These are phyloP conservation scores for Psittacula cyanocephala DNA, from an alignment of 2,113 vertebrate species.

Conservation along the genomic window DNA sequence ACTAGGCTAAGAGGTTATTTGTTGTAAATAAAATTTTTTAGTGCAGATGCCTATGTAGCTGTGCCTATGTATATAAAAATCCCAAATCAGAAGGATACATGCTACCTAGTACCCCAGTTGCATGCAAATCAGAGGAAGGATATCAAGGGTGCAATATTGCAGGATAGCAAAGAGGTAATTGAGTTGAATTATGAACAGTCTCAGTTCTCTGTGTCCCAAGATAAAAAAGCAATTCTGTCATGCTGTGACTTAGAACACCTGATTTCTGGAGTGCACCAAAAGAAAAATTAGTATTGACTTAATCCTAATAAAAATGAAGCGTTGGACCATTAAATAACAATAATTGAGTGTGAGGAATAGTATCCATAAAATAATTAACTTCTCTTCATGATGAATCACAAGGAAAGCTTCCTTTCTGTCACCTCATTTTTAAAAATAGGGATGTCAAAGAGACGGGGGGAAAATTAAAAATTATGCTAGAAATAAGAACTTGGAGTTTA, in stretches of 20 bases:
- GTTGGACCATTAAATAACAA: background rate
- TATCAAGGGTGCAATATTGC: background rate
- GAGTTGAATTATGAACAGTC: background rate
- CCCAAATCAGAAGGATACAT: background rate
- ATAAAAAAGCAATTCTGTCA: background rate
- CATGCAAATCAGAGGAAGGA: background rate
- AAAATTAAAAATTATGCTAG: background rate
- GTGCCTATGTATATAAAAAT: background rate
- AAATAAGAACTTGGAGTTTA: background rate
- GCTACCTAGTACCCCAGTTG: background rate
- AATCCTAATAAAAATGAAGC: background rate
- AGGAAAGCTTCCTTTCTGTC: background rate
- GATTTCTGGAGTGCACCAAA: background rate
- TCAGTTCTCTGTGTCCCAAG: background rate
- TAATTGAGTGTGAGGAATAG: background rate
- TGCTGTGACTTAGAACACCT: background rate
- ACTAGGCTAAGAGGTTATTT: background rate
- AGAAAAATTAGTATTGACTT: conserved; percentile 6
- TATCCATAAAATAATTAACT: conserved; percentile 1
- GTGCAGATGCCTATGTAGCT: background rate
- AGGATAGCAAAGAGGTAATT: background rate
- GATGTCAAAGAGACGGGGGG: background rate
- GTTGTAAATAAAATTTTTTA: background rate
- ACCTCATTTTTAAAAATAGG: conserved; percentile 2
- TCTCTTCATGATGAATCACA: background rate